A percentile compares a stretch with the other conserved stretches of the same genome.
These are phyloP conservation scores for Acipenser transmontanus DNA, from an alignment of 2,797 vertebrate genomes.

Conservation along the genomic window DNA sequence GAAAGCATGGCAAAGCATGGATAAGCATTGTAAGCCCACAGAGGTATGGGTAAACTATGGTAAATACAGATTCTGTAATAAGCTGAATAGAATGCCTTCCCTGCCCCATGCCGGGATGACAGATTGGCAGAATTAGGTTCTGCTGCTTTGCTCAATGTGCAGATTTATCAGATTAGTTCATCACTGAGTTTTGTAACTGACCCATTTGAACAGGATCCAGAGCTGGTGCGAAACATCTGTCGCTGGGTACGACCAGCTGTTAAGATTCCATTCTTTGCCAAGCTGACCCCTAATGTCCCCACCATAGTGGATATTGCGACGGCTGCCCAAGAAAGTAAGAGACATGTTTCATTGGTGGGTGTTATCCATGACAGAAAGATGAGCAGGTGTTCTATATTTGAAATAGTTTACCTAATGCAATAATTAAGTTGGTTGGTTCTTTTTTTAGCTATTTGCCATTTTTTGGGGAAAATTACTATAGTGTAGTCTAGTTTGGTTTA, in stretches of 20 bases:
- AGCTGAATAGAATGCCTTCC: conserved; percentile 17
- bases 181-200: conserved; percentile 53
- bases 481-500: too few relatives aligned
- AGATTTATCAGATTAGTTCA: conserved; percentile 52
- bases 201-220: conserved; percentile 81
- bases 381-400: too few relatives aligned
- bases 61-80: conserved; percentile 4
- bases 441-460: too few relatives aligned
- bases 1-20: too few relatives aligned
- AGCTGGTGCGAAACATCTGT: conserved; percentile 93
- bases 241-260: conserved; percentile 85
- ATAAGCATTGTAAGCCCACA: too few relatives aligned
- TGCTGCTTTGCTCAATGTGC: conserved; percentile 17
- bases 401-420: too few relatives aligned
- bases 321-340: conserved; percentile 81
- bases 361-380: too few relatives aligned
- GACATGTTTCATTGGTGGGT: not conserved
- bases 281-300: conserved; percentile 86
- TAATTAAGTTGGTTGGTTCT: too few relatives aligned
- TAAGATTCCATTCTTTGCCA: conserved; percentile 89
- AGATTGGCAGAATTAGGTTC: conserved; percentile 24
- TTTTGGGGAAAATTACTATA: too few relatives aligned
- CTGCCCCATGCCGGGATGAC: conserved; percentile 10
- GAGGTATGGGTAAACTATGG: too few relatives aligned
- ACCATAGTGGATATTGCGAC: conserved; percentile 82